Evolutionary conservation across 2,888 invertebrate species (phyloP), one percentile per base, ranked within the genome.

Genomic region (Eurytoma californica): DNA sequence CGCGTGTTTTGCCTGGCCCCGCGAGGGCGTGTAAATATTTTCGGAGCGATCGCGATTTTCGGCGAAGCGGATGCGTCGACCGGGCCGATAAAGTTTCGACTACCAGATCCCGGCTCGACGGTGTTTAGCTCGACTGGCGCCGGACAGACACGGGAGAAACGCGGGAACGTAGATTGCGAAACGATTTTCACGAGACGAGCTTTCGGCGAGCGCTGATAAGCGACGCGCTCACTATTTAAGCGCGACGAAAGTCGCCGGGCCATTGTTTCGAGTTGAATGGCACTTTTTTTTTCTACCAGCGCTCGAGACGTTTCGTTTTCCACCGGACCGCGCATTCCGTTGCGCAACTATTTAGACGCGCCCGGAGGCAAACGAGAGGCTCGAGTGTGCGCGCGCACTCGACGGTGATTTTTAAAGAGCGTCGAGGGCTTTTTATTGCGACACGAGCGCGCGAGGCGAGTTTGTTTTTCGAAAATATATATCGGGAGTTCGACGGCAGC

Each of bases 41-140:
- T 51, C 13, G 14, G 51, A 63, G 16, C 66, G 53, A 18, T 20
- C 69, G 28, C 57, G 65, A 57, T 60, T 75, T 79, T 70, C 39
- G 58, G 24, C 53, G 63, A 77, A 70, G n/a, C 58, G 7, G 68
- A 72, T 72, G 47, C 66, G 70, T 69, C 70, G 70, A 47, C 49
- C 58, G 67, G 57, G 69, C 24, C 20, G 28, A 28, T 16, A 63
- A 49, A 74, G 77, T 80, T 80, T 80, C 73, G 80, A 77, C 80
- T 77, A 39, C 51, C 55, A 16, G 24, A 2, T 24, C 24, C 24
- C 24, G 24, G 28, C 14, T 30, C 47, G 16, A 65, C 20, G 53
- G 51, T 80, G 66, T 80, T 80, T 80, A 70, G 57, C 58, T n/a
- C 24, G 39, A 30, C 51, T 75, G 80, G 80, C 78, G 81, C 81